A percentile compares a stretch with the other conserved stretches of the same genome.
Conservation (phyloP, 1,140 invertebrate genomes). For the Drosophila obscura region DNA sequence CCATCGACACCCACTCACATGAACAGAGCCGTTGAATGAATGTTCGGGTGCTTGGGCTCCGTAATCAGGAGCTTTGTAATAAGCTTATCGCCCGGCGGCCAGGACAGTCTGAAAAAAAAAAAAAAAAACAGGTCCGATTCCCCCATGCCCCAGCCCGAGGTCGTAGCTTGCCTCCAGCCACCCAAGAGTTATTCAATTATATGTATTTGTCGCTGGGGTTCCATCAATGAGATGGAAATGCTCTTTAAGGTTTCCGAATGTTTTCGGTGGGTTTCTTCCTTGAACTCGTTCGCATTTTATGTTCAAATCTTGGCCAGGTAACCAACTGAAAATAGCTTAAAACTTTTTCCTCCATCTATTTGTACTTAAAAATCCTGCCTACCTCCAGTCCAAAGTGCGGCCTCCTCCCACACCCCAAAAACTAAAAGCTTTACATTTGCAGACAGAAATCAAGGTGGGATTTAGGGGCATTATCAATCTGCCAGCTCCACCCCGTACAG, state of each 20-base stretch:
- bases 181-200: conserved; percentile 35
- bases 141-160: neutral
- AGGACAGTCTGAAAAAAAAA: conserved; percentile 29
- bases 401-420: neutral
- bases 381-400: too few species aligned
- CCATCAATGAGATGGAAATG: neutral
- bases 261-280: conserved; percentile 1
- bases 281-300: conserved; percentile 2
- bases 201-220: conserved; percentile 9
- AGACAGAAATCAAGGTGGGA: conserved; percentile 56
- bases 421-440: conserved; percentile 43
- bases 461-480: conserved; percentile 44
- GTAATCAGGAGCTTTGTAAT: conserved; percentile 45
- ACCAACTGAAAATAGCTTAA: conserved; percentile 58
- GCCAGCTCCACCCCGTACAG: conserved; percentile 1
- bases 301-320: conserved; percentile 18
- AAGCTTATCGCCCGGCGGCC: conserved; percentile 47
- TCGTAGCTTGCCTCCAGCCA: neutral
- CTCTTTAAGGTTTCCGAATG: neutral
- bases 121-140: conserved; percentile 13
- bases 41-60: conserved; percentile 1
- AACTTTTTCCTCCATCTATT: conserved; percentile 50
- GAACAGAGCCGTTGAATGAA: too few species aligned
- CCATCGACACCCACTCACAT: too few species aligned
- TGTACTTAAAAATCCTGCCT: conserved; percentile 16